Percentiles rank a stretch among this genome's conserved stretches.
Evolutionary conservation across 2,888 invertebrate species (phyloP).

Genomic region (Amphipyra tragopoginis): DNA sequence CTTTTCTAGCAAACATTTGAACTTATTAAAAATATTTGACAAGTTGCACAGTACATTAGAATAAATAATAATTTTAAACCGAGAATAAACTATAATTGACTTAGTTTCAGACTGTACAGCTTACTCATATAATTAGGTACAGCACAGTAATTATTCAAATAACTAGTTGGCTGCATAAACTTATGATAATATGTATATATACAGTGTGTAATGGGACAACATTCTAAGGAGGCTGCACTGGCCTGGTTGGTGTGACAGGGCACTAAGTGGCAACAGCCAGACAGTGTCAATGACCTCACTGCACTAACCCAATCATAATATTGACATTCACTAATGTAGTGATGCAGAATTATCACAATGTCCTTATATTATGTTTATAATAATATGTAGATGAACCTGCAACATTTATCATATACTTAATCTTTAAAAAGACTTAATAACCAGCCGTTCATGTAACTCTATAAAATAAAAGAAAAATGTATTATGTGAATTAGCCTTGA

Average conservation of each 20-base stretch:
- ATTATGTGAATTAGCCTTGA: slow-evolving; percentile 7
- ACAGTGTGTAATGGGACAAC: slow-evolving; percentile 6
- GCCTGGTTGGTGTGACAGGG: background rate
- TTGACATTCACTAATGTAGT: background rate
- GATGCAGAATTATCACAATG: background rate
- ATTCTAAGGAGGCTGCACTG: slow-evolving; percentile 5
- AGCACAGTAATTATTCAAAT: slow-evolving; percentile 23
- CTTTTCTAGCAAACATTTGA: too few relatives aligned
- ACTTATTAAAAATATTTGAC: too few relatives aligned
- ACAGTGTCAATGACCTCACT: background rate
- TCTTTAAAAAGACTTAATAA: background rate
- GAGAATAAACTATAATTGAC: background rate
- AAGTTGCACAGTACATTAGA: too few relatives aligned
- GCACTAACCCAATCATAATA: background rate
- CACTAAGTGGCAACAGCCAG: background rate
- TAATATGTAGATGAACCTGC: too few relatives aligned
- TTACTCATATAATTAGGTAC: background rate
- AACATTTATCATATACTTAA: too few relatives aligned
- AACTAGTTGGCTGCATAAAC: slow-evolving; percentile 1
- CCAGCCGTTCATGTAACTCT: background rate
- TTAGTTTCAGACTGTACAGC: slow-evolving; percentile 11
- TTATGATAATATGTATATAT: slow-evolving; percentile 2
- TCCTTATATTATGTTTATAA: background rate
- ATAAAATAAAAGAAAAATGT: slow-evolving; percentile 2
- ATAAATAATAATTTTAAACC: too few relatives aligned